phyloP scores from a whole-genome alignment of 2,797 vertebrate genomes.

The Parotocinclus haroldoi region DNA sequence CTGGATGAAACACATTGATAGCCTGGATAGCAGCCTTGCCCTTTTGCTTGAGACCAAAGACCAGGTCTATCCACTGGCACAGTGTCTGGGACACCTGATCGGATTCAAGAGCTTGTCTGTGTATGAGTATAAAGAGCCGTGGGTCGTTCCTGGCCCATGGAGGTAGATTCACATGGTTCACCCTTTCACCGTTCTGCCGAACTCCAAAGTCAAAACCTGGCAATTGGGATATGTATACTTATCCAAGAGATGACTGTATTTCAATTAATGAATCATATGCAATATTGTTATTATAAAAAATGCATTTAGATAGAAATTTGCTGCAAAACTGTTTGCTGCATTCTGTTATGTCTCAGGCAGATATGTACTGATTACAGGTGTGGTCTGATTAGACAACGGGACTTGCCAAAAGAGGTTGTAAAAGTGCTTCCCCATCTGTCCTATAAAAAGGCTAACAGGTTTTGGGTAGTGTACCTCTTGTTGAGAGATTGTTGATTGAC shows the following conservation, averaged over 20 bases:
- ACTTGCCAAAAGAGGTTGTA: too few relatives aligned
- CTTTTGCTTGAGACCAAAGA: constrained; percentile 98
- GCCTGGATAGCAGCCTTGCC: constrained; percentile 95
- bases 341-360: too few relatives aligned
- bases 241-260: not conserved
- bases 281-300: too few relatives aligned
- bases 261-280: too few relatives aligned
- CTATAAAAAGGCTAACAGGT: too few relatives aligned
- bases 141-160: constrained; percentile 96
- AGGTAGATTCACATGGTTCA: constrained; percentile 95
- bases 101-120: constrained; percentile 94
- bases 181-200: constrained; percentile 93
- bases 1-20: constrained; percentile 98
- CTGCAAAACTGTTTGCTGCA: too few relatives aligned
- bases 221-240: not conserved
- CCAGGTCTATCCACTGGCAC: constrained; percentile 97
- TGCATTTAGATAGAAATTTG: too few relatives aligned
- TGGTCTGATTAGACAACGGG: too few relatives aligned
- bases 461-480: too few relatives aligned
- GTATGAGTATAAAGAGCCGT: constrained; percentile 92
- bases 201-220: constrained; percentile 97
- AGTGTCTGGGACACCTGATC: constrained; percentile 95
- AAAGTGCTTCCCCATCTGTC: too few relatives aligned
- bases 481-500: too few relatives aligned
- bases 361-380: too few relatives aligned